Conservation (phyloP, 2,797 vertebrate genomes). For the Bradypus variegatus region DNA sequence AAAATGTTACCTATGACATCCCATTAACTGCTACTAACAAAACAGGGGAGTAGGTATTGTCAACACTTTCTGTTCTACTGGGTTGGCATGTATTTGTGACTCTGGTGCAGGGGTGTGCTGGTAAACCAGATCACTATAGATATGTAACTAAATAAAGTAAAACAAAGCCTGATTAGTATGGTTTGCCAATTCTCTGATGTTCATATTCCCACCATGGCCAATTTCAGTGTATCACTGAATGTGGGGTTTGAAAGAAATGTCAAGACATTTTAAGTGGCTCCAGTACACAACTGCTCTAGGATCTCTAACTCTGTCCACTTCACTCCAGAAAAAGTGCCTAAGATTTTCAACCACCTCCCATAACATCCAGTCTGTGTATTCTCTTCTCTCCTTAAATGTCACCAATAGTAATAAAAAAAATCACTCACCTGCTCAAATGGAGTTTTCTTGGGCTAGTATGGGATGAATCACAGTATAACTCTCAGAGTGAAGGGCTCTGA, state of each 20-base stretch:
- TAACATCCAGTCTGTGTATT: not conserved
- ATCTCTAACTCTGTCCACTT: not conserved
- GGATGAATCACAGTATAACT: not conserved
- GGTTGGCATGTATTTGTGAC: not conserved
- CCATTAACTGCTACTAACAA: no score
- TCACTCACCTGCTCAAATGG: not conserved
- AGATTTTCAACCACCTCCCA: not conserved
- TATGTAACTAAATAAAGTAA: not conserved
- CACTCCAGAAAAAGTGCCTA: not conserved
- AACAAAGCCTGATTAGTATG: not conserved
- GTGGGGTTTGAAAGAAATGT: not conserved
- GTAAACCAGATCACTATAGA: no score
- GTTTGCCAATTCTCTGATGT: not conserved
- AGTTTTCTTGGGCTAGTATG: not conserved
- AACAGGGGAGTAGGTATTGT: no score
- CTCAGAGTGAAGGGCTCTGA: not conserved
- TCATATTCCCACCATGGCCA: not conserved
- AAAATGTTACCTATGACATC: no score
- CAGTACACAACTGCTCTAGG: not conserved
- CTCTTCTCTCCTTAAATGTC: not conserved
- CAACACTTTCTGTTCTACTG: not conserved
- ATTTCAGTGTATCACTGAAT: not conserved
- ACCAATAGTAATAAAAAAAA: not conserved
- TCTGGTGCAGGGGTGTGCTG: not conserved
- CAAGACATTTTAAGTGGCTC: not conserved